phyloP scores from a whole-genome alignment of 2,113 vertebrate genomes.

The Scomber colias region DNA sequence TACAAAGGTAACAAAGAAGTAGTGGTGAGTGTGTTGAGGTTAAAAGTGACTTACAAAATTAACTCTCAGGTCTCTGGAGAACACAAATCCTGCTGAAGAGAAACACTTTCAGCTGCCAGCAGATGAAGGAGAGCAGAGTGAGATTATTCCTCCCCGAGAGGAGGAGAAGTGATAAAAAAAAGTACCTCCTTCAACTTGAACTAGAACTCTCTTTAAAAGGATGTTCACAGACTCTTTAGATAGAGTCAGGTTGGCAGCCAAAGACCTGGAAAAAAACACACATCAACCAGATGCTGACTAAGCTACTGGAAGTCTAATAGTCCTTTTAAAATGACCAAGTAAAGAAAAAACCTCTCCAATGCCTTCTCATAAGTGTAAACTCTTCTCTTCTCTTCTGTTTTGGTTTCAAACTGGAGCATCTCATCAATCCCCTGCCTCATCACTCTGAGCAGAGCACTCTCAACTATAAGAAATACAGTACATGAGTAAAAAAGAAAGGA shows the following conservation, averaged over 20 bases:
- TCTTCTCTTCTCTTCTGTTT: conserved; percentile 61
- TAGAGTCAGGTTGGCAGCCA: conserved; percentile 84
- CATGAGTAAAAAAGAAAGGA: too few species aligned
- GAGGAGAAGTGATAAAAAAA: not conserved
- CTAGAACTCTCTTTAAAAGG: conserved; percentile 89
- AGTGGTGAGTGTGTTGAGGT: not conserved
- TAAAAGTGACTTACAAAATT: conserved; percentile 80
- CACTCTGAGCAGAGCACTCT: not conserved
- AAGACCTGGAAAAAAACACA: conserved; percentile 80
- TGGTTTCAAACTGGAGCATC: conserved; percentile 79
- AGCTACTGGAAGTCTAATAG: not conserved
- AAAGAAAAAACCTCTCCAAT: conserved; percentile 78
- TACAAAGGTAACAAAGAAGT: not conserved
- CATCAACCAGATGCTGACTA: too few species aligned
- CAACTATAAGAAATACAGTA: too few species aligned
- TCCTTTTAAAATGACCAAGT: not conserved
- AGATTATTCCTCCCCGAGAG: conserved; percentile 6
- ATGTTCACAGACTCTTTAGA: conserved; percentile 82
- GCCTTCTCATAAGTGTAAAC: conserved; percentile 84
- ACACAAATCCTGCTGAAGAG: conserved; percentile 75
- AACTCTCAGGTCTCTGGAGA: conserved; percentile 84
- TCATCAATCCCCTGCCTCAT: conserved; percentile 79
- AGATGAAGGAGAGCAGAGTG: not conserved
- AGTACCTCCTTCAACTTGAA: conserved; percentile 85
- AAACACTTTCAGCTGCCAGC: conserved; percentile 33